Base-by-base conservation (phyloP, 2,113 vertebrate species). In the Tricholaema leucomelas region DNA sequence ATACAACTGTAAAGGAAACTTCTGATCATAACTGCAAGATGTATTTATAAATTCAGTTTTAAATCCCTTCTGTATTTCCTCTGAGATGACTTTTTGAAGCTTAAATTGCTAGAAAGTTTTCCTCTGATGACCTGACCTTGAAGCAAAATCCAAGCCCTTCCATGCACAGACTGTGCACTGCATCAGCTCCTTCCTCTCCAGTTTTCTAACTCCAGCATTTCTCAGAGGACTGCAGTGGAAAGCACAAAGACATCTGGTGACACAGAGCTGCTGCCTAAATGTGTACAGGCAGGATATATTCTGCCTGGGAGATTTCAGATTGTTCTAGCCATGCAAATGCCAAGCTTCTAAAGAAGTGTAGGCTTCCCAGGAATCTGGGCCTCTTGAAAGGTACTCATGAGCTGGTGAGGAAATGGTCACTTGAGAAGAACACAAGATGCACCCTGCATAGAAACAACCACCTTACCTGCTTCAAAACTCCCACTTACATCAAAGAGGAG, bases 51-150 rank as follows among this genome's bases (percentile, higher is more conserved):
- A 93, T 71, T 90, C 48, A 81, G 15, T 88, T 63, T 87, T n/a
- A 85, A 91, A 85, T 74, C 36, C 27, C 46, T 64, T 69, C 3
- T 3, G 46, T 24, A 75, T 58, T 72, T 81, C n/a, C 90, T 90
- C 69, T 55, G 30, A 24, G 30, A 35, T 48, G 15, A 21, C 14
- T 17, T 66, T 75, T 81, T 46, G 58, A 88, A 86, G n/a, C 76
- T 59, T 75, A 65, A 84, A 72, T 73, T 88, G 6, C 17, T 84
- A 55, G 58, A 66, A 94, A 84, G 36, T 76, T 78, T 81, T 5
- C 17, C 86, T 75, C 33, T 90, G 54, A 88, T 91, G 55, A 59
- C 6, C 63, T 85, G 50, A 81, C n/a, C 63, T 92, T 92, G 87
- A 78, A 87, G 38, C 8, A 31, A 58, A 89, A 91, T 70, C 58